These are phyloP conservation scores for Lepidostoma basale DNA, from an alignment of 1,140 invertebrate genomes.

Conservation along the genomic window DNA sequence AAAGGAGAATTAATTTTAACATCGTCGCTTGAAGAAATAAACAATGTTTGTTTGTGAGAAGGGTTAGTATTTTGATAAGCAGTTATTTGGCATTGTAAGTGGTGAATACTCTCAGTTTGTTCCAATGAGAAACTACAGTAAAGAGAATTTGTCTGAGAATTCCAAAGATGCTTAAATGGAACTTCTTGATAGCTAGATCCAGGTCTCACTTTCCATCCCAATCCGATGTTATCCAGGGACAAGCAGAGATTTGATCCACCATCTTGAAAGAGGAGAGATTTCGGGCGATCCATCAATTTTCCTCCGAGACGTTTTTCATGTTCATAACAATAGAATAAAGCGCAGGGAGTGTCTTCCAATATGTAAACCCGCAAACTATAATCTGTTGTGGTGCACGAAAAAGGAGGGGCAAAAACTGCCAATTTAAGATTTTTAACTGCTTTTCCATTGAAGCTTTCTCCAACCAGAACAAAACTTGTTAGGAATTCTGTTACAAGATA, in stretches of 20 bases:
- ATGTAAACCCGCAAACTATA: conserved; percentile 89
- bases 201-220: conserved; percentile 86
- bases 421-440: conserved; percentile 86
- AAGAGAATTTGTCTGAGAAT: conserved; percentile 80
- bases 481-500: conserved; percentile 90
- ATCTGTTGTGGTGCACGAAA: conserved; percentile 69
- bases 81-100: conserved; percentile 57
- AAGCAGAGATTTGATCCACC: conserved; percentile 87
- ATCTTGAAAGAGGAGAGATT: conserved; percentile 86
- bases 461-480: conserved; percentile 85
- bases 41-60: conserved; percentile 59
- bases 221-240: conserved; percentile 81
- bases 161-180: conserved; percentile 91
- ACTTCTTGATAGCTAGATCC: conserved; percentile 90
- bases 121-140: conserved; percentile 89
- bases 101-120: conserved; percentile 61
- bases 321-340: conserved; percentile 79
- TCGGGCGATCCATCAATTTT: conserved; percentile 84
- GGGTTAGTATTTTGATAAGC: conserved; percentile 60
- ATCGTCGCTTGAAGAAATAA: conserved; percentile 47
- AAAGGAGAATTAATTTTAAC: conserved; percentile 19
- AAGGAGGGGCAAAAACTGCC: conserved; percentile 79
- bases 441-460: conserved; percentile 70
- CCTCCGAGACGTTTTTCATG: conserved; percentile 86
- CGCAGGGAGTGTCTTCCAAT: conserved; percentile 90